Base-by-base conservation (phyloP, 2,113 vertebrate species). In the Ophthalmolycus amberensis region DNA sequence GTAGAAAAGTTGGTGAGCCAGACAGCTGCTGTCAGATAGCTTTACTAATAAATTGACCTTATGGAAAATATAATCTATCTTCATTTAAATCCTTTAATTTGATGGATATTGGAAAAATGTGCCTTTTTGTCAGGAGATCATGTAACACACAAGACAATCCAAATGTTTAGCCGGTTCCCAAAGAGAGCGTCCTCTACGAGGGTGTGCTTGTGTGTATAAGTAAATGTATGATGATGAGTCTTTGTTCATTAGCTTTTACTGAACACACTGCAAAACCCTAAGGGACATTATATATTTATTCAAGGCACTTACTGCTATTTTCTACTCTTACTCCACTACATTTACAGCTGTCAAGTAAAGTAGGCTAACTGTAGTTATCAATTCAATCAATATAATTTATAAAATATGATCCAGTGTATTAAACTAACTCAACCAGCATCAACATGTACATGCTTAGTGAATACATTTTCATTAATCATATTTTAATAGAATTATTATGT, bases 11-110 rank as follows among this genome's bases (percentile, higher is more conserved):
- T 76, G 25, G 8, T 20, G 34, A 83, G 40, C 15, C 37, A n/a
- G 34, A 29, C 32, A 22, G 14, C 38, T 80, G 71, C 72, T 79
- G 63, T 63, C 32, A 69, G 67, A 56, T 71, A 56, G 74, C 66
- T 79, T 79, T 71, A 72, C 72, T 77, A 84, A 90, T 84, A 85
- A 86, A 89, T 50, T 16, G 14, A 44, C 25, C 27, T 40, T 11
- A 16, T 60, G 76, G 60, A 52, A 58, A 72, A 54, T 15, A 2
- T 0, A 14, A 12, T 20, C 22, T 4, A 25, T 54, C 16, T 38
- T 29, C 7, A 8, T 75, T 59, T 34, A 52, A 44, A 71, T 54
- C 4, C 15, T 34, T 34, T 34, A 5, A 5, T 65, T 48, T 64
- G 20, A 38, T 75, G 29, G 16, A 40, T 18, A 9, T 38, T 40